Conservation (phyloP, 1,140 invertebrate genomes). For the Nylanderia fulva region DNA sequence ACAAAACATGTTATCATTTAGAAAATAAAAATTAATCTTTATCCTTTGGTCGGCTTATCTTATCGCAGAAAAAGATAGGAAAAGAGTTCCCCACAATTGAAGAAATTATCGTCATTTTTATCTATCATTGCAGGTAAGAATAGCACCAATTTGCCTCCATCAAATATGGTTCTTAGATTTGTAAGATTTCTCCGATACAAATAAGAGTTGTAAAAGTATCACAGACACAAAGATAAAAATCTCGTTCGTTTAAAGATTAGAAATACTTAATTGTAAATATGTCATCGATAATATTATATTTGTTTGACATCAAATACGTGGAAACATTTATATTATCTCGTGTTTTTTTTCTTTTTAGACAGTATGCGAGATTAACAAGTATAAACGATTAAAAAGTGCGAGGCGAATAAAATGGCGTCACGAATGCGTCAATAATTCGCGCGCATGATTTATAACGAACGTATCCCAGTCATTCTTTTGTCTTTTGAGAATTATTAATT, state of each 20-base stretch:
- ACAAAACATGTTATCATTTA: background rate
- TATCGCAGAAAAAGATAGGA: constrained; percentile 16
- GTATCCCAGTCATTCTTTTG: background rate
- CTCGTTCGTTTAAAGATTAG: background rate
- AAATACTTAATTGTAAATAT: background rate
- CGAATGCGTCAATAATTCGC: constrained; percentile 4
- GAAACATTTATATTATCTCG: background rate
- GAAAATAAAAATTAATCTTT: constrained; percentile 26
- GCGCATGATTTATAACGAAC: background rate
- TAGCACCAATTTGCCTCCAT: background rate
- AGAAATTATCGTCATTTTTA: constrained; percentile 22
- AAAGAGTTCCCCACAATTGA: constrained; percentile 3
- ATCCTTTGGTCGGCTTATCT: constrained; percentile 51
- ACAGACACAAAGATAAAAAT: background rate
- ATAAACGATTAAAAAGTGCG: constrained; percentile 23
- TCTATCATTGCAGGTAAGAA: background rate
- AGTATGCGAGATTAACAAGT: no score
- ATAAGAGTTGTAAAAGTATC: background rate
- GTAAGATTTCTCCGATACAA: background rate
- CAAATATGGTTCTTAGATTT: background rate
- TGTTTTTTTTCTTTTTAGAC: background rate
- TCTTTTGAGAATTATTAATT: background rate
- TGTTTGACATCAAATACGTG: background rate
- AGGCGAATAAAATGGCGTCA: background rate
- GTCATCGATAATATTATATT: background rate